Base-by-base conservation (phyloP, 1,140 invertebrate genomes). In the Ladona fulva region DNA sequence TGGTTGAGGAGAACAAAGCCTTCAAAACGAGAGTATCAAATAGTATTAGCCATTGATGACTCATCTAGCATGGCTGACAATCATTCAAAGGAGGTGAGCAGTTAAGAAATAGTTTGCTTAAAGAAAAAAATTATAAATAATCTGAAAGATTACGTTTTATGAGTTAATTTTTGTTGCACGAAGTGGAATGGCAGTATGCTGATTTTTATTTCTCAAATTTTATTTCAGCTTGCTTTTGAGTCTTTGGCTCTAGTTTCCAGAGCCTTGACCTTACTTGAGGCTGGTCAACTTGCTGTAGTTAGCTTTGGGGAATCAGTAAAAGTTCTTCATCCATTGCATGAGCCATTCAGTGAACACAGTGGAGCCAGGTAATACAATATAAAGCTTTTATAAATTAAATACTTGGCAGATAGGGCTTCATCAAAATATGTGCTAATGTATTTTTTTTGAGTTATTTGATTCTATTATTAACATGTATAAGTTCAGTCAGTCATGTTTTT, bases 1-100 rank as follows among this genome's bases (percentile, higher is more conserved):
- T 99, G 98, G 98, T 82, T 99, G 80, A 87, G 97, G 74, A 87
- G 98, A 75, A 99, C 95, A 0, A 97, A 98, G 85, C 96, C 96
- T 0, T 96, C 94, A 0, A 96, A 98, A 84, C 88, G 98, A 77
- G 92, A 99, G 80, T 99, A 99, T 86, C 97, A 99, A 84, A 97
- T 99, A 52, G 90, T 96, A 37, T 87, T 99, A 16, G 98, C 98
- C 0, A 91, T 99, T 11, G 98, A 99, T 86, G 97, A 99, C 85
- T 99, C 97, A 0, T 94, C 94, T 75, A 95, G 93, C 78, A 97
- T 97, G 95, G 88, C 91, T 14, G 93, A 96, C 82, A 96, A 95
- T 85, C 90, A 93, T 83, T 95, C 94, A 24, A 95, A 95, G 84
- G 92, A 94, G 82, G 87, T 88, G 81, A 81, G 74, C 42, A 37